Conservation (phyloP, 92 coral and sea anemone genomes). For the Parazoanthus darwini region DNA sequence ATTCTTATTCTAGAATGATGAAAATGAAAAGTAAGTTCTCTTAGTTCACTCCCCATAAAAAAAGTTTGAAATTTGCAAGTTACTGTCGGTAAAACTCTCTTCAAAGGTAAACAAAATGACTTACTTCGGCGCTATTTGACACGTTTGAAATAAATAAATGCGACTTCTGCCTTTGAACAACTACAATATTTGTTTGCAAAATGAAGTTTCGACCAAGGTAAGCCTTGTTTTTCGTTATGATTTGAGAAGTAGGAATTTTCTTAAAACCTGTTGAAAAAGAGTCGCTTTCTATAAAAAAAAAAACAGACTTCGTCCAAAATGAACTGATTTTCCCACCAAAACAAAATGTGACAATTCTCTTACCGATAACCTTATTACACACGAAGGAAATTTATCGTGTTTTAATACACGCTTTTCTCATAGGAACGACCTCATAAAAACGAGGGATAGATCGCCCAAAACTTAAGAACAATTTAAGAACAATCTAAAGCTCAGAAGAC, state of each 20-base stretch:
- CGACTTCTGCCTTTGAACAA: not conserved
- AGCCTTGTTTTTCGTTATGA: not conserved
- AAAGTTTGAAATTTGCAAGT: not conserved
- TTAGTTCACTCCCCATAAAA: not conserved
- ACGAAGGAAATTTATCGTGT: too few relatives aligned
- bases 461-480: too few relatives aligned
- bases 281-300: not conserved
- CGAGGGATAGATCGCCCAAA: too few relatives aligned
- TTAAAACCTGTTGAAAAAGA: too few relatives aligned
- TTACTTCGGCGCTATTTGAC: not conserved
- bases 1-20: not conserved
- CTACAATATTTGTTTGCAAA: not conserved
- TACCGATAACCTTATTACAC: too few relatives aligned
- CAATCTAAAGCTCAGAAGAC: too few relatives aligned
- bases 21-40: not conserved
- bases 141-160: not conserved
- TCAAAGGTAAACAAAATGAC: not conserved
- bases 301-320: not conserved
- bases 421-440: too few relatives aligned
- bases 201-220: not conserved
- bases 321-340: too few relatives aligned
- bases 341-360: too few relatives aligned
- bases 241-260: too few relatives aligned
- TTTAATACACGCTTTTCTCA: too few relatives aligned
- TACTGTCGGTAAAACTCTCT: not conserved